phyloP scores from a whole-genome alignment of 2,888 invertebrate genomes.

The Synergus umbraculus region DNA sequence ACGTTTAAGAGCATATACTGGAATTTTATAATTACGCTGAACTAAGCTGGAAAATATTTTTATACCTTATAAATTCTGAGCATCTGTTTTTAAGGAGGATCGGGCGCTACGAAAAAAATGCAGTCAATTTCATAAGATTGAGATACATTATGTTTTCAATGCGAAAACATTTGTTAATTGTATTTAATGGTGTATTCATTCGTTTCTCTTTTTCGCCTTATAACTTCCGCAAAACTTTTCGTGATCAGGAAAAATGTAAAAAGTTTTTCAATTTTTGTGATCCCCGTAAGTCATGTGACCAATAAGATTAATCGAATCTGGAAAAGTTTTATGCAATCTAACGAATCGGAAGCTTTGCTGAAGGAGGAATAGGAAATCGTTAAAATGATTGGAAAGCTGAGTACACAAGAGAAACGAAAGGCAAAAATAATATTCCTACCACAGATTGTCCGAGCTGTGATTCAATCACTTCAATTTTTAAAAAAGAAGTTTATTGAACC shows the following conservation, averaged over 20 bases:
- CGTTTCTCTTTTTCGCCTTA: neutral
- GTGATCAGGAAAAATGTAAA: conserved; percentile 1
- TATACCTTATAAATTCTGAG: neutral
- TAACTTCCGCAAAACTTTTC: neutral
- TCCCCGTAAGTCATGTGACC: conserved; percentile 10
- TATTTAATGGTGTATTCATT: neutral
- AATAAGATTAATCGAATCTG: conserved; percentile 23
- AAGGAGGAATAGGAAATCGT: neutral
- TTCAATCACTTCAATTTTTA: too few relatives aligned
- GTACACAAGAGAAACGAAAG: too few relatives aligned
- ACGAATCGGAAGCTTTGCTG: neutral
- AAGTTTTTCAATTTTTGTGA: conserved; percentile 22
- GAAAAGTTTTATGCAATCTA: conserved; percentile 28
- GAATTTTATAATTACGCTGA: conserved; percentile 1
- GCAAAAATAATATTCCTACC: too few relatives aligned
- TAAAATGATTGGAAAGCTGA: neutral
- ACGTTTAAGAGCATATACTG: neutral
- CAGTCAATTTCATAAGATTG: too few relatives aligned
- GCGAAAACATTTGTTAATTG: neutral
- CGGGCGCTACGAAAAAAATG: too few relatives aligned
- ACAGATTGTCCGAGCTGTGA: too few relatives aligned
- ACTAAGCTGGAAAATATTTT: neutral
- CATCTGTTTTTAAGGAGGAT: neutral
- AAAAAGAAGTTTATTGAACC: too few relatives aligned
- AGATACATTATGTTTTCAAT: too few relatives aligned